Conservation (phyloP, 1,140 invertebrate genomes). For the Euborellia annulipes region DNA sequence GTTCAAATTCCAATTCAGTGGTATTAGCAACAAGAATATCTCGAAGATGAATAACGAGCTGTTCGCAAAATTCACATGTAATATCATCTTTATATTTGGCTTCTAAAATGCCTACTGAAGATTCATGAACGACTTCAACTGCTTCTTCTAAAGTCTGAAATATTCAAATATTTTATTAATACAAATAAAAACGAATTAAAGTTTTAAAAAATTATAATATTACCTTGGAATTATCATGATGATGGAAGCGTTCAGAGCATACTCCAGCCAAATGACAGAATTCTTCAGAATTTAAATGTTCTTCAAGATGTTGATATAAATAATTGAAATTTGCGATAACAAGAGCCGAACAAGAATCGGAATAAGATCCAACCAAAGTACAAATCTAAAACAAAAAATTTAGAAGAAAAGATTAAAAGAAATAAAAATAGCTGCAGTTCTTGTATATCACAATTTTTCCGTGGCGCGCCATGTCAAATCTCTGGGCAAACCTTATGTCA, state of each 20-base stretch:
- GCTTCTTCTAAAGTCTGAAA: neutral
- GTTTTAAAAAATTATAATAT: neutral
- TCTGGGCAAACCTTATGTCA: too few species aligned
- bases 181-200: too few species aligned
- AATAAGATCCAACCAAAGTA: slow-evolving; percentile 46
- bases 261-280: slow-evolving; percentile 60
- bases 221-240: slow-evolving; percentile 27
- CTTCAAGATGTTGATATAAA: slow-evolving; percentile 41
- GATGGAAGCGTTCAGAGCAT: slow-evolving; percentile 45
- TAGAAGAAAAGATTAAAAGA: neutral
- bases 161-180: too few species aligned
- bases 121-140: slow-evolving; percentile 8
- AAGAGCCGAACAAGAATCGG: slow-evolving; percentile 58
- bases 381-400: slow-evolving; percentile 35
- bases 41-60: slow-evolving; percentile 58
- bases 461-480: too few species aligned
- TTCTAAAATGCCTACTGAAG: slow-evolving; percentile 7
- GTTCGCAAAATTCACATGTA: slow-evolving; percentile 70
- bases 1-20: slow-evolving; percentile 63
- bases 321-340: slow-evolving; percentile 52
- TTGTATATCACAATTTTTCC: too few species aligned
- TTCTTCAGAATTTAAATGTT: slow-evolving; percentile 42
- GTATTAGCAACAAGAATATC: slow-evolving; percentile 73
- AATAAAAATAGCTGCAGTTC: slow-evolving; percentile 1
- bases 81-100: slow-evolving; percentile 43